Evolutionary conservation across 2,888 invertebrate genomes (phyloP).

Genomic region (Dasysyrphus tricinctus): DNA sequence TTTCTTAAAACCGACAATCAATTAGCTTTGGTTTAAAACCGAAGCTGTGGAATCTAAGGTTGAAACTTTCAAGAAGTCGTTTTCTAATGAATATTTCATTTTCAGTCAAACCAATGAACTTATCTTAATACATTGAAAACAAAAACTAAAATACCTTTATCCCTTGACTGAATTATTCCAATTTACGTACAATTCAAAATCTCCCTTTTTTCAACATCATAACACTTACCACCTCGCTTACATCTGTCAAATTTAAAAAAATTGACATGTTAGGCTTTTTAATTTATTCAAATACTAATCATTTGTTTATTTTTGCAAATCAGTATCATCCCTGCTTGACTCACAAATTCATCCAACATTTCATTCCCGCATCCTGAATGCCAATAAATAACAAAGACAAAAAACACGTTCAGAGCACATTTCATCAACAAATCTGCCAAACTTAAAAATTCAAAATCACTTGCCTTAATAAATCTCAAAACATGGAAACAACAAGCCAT

Average conservation of each 20-base stretch:
- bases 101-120: too few relatives aligned
- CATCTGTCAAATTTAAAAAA: not conserved
- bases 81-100: too few relatives aligned
- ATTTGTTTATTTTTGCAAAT: not conserved
- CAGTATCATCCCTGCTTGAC: not conserved
- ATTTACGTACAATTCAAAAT: too few relatives aligned
- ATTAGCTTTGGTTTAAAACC: too few relatives aligned
- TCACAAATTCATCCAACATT: not conserved
- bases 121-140: too few relatives aligned
- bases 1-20: too few relatives aligned
- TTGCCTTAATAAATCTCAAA: constrained; percentile 30
- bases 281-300: constrained; percentile 3
- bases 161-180: too few relatives aligned
- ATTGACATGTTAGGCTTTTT: not conserved
- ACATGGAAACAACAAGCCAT: constrained; percentile 15
- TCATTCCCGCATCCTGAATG: constrained; percentile 6
- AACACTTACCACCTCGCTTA: not conserved
- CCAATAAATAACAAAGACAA: constrained; percentile 17
- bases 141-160: too few relatives aligned
- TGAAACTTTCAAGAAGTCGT: too few relatives aligned
- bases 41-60: too few relatives aligned
- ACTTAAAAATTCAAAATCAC: constrained; percentile 59
- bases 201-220: too few relatives aligned
- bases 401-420: constrained; percentile 3
- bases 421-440: constrained; percentile 43